A percentile compares a stretch with the other conserved stretches of the same genome.
These are phyloP conservation scores for Aricia agestis DNA, from an alignment of 1,140 invertebrate genomes.

Conservation along the genomic window DNA sequence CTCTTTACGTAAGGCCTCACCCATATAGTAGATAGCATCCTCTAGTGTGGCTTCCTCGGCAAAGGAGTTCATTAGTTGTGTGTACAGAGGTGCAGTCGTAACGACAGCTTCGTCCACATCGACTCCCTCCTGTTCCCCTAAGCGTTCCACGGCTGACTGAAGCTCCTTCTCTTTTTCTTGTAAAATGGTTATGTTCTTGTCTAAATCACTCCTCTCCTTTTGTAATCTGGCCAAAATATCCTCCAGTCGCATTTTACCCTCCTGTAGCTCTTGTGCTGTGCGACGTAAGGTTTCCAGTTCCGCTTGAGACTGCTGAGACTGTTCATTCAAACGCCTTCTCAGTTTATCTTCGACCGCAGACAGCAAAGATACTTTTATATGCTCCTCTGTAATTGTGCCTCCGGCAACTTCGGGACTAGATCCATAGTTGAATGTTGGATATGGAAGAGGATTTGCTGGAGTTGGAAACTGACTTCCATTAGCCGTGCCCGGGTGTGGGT, in stretches of 20 bases:
- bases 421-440: conserved; percentile 58
- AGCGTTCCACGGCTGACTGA: conserved; percentile 86
- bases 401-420: conserved; percentile 70
- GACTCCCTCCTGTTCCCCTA: conserved; percentile 87
- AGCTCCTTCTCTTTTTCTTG: conserved; percentile 92
- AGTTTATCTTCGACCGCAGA: conserved; percentile 97
- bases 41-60: conserved; percentile 98
- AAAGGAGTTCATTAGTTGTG: conserved; percentile 97
- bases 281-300: conserved; percentile 93
- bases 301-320: conserved; percentile 91
- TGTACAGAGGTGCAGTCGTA: conserved; percentile 96
- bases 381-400: conserved; percentile 95
- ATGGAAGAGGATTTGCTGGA: conserved; percentile 61
- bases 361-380: conserved; percentile 94
- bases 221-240: conserved; percentile 88
- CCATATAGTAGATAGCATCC: conserved; percentile 98
- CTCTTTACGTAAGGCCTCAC: conserved; percentile 94
- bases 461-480: conserved; percentile 30
- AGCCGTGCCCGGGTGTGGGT: conserved; percentile 56
- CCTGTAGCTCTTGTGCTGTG: conserved; percentile 91
- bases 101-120: conserved; percentile 98
- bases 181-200: conserved; percentile 89
- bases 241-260: conserved; percentile 90
- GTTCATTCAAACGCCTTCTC: conserved; percentile 89
- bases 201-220: conserved; percentile 89